These are phyloP conservation scores for Volucella zonaria DNA, from an alignment of 2,888 invertebrate species.

Conservation along the genomic window DNA sequence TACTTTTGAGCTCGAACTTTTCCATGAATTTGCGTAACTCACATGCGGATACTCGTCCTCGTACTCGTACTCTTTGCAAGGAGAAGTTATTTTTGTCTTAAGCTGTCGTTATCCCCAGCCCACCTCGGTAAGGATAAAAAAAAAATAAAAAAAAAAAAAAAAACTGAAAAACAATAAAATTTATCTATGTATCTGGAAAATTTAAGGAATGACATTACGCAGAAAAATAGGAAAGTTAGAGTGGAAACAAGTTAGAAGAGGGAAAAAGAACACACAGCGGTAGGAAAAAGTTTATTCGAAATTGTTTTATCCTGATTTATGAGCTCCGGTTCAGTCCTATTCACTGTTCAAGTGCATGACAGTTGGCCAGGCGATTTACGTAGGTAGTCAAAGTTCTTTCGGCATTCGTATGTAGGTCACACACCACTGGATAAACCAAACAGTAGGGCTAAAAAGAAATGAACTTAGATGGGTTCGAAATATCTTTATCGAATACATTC, in stretches of 20 bases:
- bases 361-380: constrained; percentile 67
- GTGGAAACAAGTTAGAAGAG: background rate
- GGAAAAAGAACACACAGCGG: constrained; percentile 36
- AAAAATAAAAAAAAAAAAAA: constrained; percentile 32
- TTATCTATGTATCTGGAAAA: constrained; percentile 61
- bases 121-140: background rate
- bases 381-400: constrained; percentile 44
- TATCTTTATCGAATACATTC: too few species aligned
- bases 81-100: constrained; percentile 16
- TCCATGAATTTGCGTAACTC: constrained; percentile 48
- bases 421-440: background rate
- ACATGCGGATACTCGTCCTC: background rate
- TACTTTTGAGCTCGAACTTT: constrained; percentile 53
- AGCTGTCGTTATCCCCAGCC: constrained; percentile 20
- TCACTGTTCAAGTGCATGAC: constrained; percentile 67
- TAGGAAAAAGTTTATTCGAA: constrained; percentile 66
- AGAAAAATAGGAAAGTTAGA: constrained; percentile 26
- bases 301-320: constrained; percentile 75
- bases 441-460: constrained; percentile 19
- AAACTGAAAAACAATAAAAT: constrained; percentile 51
- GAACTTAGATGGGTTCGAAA: too few species aligned
- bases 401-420: background rate
- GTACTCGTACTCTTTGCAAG: background rate
- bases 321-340: constrained; percentile 65
- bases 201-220: constrained; percentile 55